These are phyloP conservation scores for Phoebastria nigripes DNA, from an alignment of 2,797 vertebrate genomes.

Conservation along the genomic window DNA sequence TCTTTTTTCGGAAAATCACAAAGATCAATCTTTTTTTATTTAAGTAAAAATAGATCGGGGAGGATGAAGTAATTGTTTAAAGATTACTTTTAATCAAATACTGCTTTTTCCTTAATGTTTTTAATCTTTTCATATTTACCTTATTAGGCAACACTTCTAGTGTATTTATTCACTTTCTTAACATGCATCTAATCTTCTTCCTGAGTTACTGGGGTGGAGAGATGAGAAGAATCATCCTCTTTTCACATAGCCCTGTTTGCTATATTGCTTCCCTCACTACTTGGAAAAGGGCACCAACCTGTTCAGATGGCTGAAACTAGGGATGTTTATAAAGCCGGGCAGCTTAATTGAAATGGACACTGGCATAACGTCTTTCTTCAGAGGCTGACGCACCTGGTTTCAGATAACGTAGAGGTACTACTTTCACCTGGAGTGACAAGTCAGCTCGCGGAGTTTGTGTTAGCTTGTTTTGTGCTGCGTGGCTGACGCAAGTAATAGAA, in stretches of 20 bases:
- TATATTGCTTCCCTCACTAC: conserved; percentile 70
- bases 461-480: neutral
- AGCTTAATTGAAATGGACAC: conserved; percentile 76
- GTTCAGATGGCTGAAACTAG: conserved; percentile 57
- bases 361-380: conserved; percentile 44
- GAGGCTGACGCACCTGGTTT: conserved; percentile 54
- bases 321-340: conserved; percentile 66
- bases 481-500: conserved; percentile 56
- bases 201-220: neutral
- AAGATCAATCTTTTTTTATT: neutral
- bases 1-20: neutral
- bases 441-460: neutral
- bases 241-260: conserved; percentile 67
- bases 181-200: neutral
- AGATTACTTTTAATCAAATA: neutral
- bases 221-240: neutral
- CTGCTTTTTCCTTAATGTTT: conserved; percentile 12
- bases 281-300: conserved; percentile 60
- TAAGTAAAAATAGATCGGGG: neutral
- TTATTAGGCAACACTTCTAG: neutral
- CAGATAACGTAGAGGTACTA: neutral
- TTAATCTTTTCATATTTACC: conserved; percentile 21
- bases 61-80: neutral
- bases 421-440: conserved; percentile 51
- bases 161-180: neutral